Conservation (phyloP, 1,140 invertebrate species). For the Procambarus clarkii region DNA sequence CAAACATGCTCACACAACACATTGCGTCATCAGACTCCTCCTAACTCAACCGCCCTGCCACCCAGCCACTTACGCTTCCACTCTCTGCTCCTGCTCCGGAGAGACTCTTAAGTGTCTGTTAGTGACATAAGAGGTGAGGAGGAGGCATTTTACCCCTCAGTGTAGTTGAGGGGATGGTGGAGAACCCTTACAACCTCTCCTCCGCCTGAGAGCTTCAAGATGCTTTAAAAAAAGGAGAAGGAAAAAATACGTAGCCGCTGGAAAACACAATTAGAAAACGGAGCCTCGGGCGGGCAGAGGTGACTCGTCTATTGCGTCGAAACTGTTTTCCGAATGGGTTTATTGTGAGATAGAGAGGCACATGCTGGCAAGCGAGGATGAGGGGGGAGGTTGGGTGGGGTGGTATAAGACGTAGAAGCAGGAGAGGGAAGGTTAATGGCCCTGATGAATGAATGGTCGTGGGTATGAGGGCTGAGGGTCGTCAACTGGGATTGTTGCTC, state of each 20-base stretch:
- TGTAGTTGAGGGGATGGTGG: background rate
- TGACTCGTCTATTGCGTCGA: background rate
- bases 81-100: background rate
- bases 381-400: background rate
- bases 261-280: background rate
- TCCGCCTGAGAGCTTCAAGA: background rate
- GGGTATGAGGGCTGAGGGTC: background rate
- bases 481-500: background rate
- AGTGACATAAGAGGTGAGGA: background rate
- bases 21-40: background rate
- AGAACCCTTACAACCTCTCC: background rate
- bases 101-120: background rate
- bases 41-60: background rate
- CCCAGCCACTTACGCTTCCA: background rate
- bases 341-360: background rate
- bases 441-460: conserved; percentile 1
- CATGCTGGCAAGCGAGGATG: background rate
- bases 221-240: background rate
- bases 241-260: background rate
- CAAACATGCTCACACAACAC: background rate
- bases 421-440: background rate
- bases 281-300: background rate
- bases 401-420: background rate
- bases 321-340: background rate
- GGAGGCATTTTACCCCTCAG: background rate